phyloP scores from a whole-genome alignment of 2,113 vertebrate species.

The Caretta caretta region DNA sequence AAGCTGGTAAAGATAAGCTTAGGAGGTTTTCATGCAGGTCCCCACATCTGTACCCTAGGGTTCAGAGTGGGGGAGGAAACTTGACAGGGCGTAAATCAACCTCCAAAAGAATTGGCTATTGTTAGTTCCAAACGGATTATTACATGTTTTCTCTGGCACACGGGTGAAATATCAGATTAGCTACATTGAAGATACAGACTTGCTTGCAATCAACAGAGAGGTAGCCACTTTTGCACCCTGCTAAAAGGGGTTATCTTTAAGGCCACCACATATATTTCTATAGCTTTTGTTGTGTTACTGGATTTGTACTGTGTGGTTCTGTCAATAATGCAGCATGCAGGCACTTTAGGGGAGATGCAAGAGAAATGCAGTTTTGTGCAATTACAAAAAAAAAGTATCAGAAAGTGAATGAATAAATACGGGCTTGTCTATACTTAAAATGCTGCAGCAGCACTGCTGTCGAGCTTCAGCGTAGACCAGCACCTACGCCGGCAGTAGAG shows the following conservation, averaged over 20 bases:
- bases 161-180: too few relatives aligned
- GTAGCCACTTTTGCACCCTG: neutral
- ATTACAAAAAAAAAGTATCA: neutral
- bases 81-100: neutral
- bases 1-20: too few relatives aligned
- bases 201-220: too few relatives aligned
- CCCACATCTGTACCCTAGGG: too few relatives aligned
- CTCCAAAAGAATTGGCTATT: neutral
- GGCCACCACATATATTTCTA: neutral
- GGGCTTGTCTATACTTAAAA: too few relatives aligned
- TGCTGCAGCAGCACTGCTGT: too few relatives aligned
- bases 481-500: too few relatives aligned
- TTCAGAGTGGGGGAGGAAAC: too few relatives aligned
- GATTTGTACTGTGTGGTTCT: neutral
- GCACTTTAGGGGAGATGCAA: neutral
- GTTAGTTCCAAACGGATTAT: neutral
- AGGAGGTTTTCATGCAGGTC: too few relatives aligned
- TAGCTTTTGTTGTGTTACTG: neutral
- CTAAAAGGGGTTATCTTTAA: neutral
- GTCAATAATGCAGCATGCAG: neutral
- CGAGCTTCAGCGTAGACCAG: too few relatives aligned
- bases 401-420: neutral
- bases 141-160: too few relatives aligned
- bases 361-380: slow-evolving; percentile 2
- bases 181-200: too few relatives aligned